phyloP scores from a whole-genome alignment of 1,140 invertebrate species.

The Dolichoris vasculosae region DNA sequence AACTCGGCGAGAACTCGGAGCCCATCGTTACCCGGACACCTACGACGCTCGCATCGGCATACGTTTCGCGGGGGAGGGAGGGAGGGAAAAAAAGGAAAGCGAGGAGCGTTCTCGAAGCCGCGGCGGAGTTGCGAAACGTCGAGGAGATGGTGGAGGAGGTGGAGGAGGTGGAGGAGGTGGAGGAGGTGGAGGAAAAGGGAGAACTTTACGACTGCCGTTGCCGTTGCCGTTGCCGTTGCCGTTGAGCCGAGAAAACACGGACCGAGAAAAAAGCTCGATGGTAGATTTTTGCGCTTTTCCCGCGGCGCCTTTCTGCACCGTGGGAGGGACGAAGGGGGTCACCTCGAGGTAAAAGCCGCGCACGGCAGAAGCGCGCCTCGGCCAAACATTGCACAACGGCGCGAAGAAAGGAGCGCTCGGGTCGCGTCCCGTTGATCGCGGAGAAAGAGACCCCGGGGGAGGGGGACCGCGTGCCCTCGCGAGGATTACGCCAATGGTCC shows the following conservation, averaged over 20 bases:
- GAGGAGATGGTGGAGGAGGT: background rate
- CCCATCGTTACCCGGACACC: background rate
- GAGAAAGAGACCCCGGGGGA: constrained; percentile 7
- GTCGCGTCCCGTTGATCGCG: constrained; percentile 15
- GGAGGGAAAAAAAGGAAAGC: background rate
- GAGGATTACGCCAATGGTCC: constrained; percentile 56
- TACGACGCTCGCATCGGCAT: background rate
- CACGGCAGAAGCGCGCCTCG: constrained; percentile 19
- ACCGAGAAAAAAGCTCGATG: background rate
- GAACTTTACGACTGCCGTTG: no score
- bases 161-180: background rate
- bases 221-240: no score
- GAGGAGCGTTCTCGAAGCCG: background rate
- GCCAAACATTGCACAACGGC: constrained; percentile 29
- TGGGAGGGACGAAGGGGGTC: background rate
- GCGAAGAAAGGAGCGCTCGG: constrained; percentile 17
- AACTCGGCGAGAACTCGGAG: background rate
- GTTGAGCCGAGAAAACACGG: no score
- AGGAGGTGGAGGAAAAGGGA: no score
- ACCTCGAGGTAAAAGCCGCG: background rate
- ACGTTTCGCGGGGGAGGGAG: background rate
- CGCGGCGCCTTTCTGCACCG: background rate
- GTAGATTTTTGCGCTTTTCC: background rate
- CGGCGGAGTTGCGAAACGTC: background rate
- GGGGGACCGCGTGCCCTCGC: constrained; percentile 26